Evolutionary conservation across 1,140 invertebrate species (phyloP).

Genomic region (Himalopsyche phryganea): DNA sequence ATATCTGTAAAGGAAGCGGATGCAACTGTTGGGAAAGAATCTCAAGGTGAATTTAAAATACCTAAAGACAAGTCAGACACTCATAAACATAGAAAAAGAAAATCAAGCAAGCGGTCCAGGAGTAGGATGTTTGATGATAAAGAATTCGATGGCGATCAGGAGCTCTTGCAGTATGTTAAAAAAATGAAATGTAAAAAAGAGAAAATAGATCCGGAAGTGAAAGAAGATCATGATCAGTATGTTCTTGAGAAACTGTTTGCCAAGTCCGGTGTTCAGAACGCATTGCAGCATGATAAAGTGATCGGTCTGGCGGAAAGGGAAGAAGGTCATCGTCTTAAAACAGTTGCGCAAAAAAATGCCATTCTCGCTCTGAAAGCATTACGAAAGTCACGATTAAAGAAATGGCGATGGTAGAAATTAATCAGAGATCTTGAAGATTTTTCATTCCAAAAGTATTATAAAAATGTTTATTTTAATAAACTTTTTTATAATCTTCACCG

Average conservation of each 20-base stretch:
- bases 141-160: slow-evolving; percentile 18
- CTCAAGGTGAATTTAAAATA: not conserved
- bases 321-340: slow-evolving; percentile 49
- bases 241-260: slow-evolving; percentile 58
- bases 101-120: slow-evolving; percentile 27
- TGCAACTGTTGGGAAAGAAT: not conserved
- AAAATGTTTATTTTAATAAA: slow-evolving; percentile 7
- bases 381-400: slow-evolving; percentile 50
- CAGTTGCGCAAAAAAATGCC: slow-evolving; percentile 51
- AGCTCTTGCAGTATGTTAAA: slow-evolving; percentile 16
- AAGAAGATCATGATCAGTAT: slow-evolving; percentile 51
- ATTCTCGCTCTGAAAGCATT: slow-evolving; percentile 53
- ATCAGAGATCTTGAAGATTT: too few species aligned
- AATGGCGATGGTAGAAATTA: slow-evolving; percentile 38
- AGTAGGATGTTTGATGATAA: slow-evolving; percentile 16
- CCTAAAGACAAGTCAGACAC: slow-evolving; percentile 12
- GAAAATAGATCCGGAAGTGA: slow-evolving; percentile 8
- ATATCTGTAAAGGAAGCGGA: not conserved
- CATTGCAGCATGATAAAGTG: slow-evolving; percentile 56
- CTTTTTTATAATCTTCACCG: not conserved
- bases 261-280: slow-evolving; percentile 55
- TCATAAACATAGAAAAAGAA: slow-evolving; percentile 28
- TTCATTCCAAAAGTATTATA: not conserved
- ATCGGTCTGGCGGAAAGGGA: slow-evolving; percentile 52
- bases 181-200: slow-evolving; percentile 11